A percentile compares a stretch with the other conserved stretches of the same genome.
phyloP scores from a whole-genome alignment of 2,888 invertebrate genomes.

The Pristionchus japonicus region DNA sequence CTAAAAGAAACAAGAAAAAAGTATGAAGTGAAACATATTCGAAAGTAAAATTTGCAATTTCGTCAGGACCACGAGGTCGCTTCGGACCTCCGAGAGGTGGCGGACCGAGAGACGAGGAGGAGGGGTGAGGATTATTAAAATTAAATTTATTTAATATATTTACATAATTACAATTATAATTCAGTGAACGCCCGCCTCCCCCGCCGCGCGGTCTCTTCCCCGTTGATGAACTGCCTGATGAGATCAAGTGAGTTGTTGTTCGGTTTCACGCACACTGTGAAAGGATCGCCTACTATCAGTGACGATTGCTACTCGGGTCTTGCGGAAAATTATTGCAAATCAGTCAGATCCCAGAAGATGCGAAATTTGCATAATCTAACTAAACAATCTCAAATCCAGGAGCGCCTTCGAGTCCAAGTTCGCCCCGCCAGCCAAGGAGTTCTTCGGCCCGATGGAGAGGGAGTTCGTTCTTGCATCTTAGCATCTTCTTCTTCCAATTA shows the following conservation, averaged over 20 bases:
- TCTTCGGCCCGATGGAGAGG: conserved; percentile 25
- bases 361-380: no score
- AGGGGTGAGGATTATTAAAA: background rate
- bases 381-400: conserved; percentile 1
- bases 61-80: background rate
- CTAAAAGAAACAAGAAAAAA: no score
- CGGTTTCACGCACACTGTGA: background rate
- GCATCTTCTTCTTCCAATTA: background rate
- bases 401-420: conserved; percentile 31
- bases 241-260: background rate
- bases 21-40: background rate
- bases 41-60: background rate
- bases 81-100: conserved; percentile 5
- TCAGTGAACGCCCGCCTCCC: background rate
- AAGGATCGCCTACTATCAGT: no score
- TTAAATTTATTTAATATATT: background rate
- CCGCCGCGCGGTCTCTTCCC: background rate
- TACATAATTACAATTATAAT: background rate
- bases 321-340: no score
- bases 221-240: background rate
- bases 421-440: conserved; percentile 22
- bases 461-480: background rate
- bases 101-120: conserved; percentile 15
- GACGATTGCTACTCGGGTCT: no score
- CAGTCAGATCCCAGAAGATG: no score